Conservation (phyloP, 2,113 vertebrate species). For the Oncorhynchus tshawytscha region DNA sequence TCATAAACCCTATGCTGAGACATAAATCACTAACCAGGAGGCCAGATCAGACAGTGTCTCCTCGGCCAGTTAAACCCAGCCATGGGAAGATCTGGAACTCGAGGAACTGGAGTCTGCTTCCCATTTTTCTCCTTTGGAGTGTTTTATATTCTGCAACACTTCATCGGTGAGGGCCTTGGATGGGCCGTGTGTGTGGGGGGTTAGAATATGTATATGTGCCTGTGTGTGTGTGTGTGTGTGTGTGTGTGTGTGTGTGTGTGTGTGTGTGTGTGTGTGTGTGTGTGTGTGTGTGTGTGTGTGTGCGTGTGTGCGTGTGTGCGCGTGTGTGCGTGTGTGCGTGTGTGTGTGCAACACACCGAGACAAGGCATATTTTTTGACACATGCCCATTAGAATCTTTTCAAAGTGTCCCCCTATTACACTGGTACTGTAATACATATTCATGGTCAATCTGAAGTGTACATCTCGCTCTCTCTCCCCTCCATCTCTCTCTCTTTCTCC, state of each 20-base stretch:
- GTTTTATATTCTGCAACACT: constrained; percentile 71
- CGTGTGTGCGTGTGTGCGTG: too few species aligned
- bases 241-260: constrained; percentile 12
- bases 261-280: not conserved
- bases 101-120: constrained; percentile 51
- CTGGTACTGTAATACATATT: too few species aligned
- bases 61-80: constrained; percentile 51
- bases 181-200: constrained; percentile 15
- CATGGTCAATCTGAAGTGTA: too few species aligned
- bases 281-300: constrained; percentile 10
- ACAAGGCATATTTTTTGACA: too few species aligned
- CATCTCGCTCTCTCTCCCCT: constrained; percentile 8
- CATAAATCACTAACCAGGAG: constrained; percentile 64
- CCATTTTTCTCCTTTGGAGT: constrained; percentile 61
- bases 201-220: not conserved
- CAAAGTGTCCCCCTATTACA: constrained; percentile 23
- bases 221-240: not conserved
- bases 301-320: too few species aligned
- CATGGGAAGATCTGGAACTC: constrained; percentile 18
- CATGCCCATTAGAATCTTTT: constrained; percentile 3
- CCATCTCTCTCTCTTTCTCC: not conserved
- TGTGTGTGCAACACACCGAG: too few species aligned
- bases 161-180: constrained; percentile 52
- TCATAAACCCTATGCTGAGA: constrained; percentile 51
- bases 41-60: constrained; percentile 45